Base-by-base conservation (phyloP, 2,888 invertebrate genomes). In the Tetanocera ferruginea region DNA sequence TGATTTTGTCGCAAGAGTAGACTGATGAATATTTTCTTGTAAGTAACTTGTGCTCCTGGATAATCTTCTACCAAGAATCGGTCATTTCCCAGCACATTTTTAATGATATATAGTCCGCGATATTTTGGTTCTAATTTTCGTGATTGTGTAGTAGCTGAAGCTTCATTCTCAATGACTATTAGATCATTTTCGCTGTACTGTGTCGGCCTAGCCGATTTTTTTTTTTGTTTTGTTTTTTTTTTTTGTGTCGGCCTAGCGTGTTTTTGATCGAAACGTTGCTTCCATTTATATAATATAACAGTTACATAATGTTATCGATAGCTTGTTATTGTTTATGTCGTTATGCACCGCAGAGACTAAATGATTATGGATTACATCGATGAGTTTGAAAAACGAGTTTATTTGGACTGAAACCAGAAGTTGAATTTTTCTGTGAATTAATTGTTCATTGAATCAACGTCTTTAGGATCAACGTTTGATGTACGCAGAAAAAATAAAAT, bases 301-400 rank as follows among this genome's bases (percentile, higher is more conserved):
- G 70, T 3, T 19, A 9, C 43, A 25, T 49, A 17, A 76, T 55
- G 11, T 71, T 78, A 51, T 49, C n/a, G 6, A 43, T 64, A 11
- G 78, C 78, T 72, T 76, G 37, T 62, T 67, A 34, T 49, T 76
- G 75, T 31, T 72, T 43, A 62, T 57, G 62, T 17, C 79, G 77
- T n/a, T n/a, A n/a, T n/a, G n/a, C n/a, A n/a, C n/a, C n/a, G n/a
- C n/a, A n/a, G n/a, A n/a, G n/a, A n/a, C n/a, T n/a, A n/a, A n/a
- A n/a, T n/a, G n/a, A n/a, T n/a, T n/a, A n/a, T n/a, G n/a, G n/a
- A n/a, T n/a, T n/a, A n/a, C n/a, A n/a, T n/a, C n/a, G n/a, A n/a
- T n/a, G n/a, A n/a, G n/a, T n/a, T n/a, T n/a, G n/a, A 14, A 83
- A 82, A 0, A 83, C 34, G 0, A 83, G 64, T 57, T 82, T 81